These are phyloP conservation scores for Pogoniulus pusillus DNA, from an alignment of 2,797 vertebrate species.

Conservation along the genomic window DNA sequence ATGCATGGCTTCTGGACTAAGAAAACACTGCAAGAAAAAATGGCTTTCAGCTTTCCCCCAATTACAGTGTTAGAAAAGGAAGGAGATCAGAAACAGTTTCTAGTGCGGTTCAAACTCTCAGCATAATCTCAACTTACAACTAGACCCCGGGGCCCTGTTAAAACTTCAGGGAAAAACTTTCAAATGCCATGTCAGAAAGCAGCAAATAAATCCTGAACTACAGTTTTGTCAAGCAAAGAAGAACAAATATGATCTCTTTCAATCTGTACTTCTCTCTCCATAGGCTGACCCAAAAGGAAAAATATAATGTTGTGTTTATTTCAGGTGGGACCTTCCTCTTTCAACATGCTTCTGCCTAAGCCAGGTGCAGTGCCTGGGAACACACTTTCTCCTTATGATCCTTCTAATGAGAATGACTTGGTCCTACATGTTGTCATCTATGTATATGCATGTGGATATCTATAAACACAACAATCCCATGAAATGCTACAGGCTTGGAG, in stretches of 20 bases:
- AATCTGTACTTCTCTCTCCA: background rate
- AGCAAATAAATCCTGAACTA: background rate
- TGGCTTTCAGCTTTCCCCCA: background rate
- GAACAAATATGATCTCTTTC: background rate
- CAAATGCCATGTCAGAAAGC: background rate
- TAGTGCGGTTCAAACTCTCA: background rate
- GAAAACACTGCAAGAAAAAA: background rate
- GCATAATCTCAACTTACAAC: background rate
- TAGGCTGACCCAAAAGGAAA: background rate
- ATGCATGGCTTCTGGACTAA: background rate
- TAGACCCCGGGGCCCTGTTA: background rate
- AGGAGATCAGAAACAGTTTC: background rate
- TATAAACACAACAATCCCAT: background rate
- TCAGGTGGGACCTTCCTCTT: background rate
- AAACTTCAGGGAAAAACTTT: background rate
- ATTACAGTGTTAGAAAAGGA: background rate
- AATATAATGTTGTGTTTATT: background rate
- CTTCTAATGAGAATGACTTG: background rate
- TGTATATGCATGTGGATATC: too few relatives aligned
- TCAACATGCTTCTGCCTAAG: background rate
- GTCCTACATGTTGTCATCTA: rapidly evolving
- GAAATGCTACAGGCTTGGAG: too few relatives aligned
- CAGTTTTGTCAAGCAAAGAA: background rate
- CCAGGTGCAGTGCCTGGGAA: background rate
- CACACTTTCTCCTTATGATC: background rate